Evolutionary conservation across 2,888 invertebrate genomes (phyloP), one percentile per base, ranked within the genome.

Genomic region (Hypena proboscidalis): DNA sequence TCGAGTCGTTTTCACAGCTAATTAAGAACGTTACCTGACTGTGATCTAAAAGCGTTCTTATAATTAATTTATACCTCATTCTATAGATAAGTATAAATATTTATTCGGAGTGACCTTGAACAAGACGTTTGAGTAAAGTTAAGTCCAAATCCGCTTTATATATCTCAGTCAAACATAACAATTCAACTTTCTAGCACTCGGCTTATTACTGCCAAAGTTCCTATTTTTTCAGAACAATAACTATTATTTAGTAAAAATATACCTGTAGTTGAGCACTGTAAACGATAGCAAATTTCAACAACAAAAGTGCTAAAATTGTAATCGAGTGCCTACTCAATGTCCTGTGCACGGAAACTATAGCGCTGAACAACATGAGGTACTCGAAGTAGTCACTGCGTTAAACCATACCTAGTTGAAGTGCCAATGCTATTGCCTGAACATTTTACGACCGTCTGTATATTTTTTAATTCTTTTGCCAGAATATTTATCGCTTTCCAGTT

Each of bases 281-380:
- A 19, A 39, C 41, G 40, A 58, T 34, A 36, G 43, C 42, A 11
- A 53, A 44, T 25, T 38, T 38, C 3, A 58, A 29, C 25, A 45
- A 9, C 1, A 48, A 37, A 22, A 67, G 32, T 30, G 58, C 43
- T 49, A 67, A 39, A 50, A 64, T 27, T 41, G 43, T 47, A 41
- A 44, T 55, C 39, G 54, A 61, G 31, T 55, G 53, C 35, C 52
- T 55, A 38, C 55, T 41, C 52, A 56, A 53, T 49, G 60, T 52
- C 51, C 52, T 64, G 65, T 49, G 67, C 79, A 74, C 73, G 62
- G 67, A 75, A 69, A 68, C 63, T 46, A 47, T 54, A 32, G 46
- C 34, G 48, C 47, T 22, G 46, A 50, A 49, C 61, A 54, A 56
- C 59, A 52, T 50, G 49, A 43, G 58, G 53, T 54, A 49, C 58